Base-by-base conservation (phyloP, 1,140 invertebrate genomes). In the Ceratina japonica region DNA sequence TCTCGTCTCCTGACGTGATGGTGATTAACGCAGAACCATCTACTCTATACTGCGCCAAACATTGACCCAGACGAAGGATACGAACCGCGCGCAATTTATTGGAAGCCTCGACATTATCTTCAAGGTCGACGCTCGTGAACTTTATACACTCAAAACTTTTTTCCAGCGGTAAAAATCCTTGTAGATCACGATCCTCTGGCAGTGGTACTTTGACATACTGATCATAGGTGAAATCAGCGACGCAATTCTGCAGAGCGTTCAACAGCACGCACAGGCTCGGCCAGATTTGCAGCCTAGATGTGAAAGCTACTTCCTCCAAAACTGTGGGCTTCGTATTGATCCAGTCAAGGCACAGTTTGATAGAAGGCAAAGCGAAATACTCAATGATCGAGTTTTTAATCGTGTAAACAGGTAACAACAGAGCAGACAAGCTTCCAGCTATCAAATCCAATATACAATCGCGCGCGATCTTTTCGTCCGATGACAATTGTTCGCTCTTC, bases 271-370 rank as follows among this genome's bases (percentile, higher is more conserved):
- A 95, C n/a, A 97, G 93, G 86, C 96, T 95, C 16, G 95, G 94
- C 96, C 96, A 97, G 79, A 97, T 95, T 93, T 96, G 95, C 71
- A 94, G 94, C 85, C 94, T 92, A 61, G 94, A 94, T 37, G 93
- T 93, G 90, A 97, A 95, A 71, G 95, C 93, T 51, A 91, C 87
- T 84, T 94, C 92, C 44, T 93, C 90, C 52, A 96, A 90, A 81
- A 94, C 90, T 62, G 92, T 91, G 3, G 94, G 94, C 81, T 95
- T 93, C 56, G 94, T 91, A 75, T 91, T 89, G 71, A 96, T 91
- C 96, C 96, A 97, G 83, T 96, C 94, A 87, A 97, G 92, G 86
- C 95, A 93, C 71, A 97, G 92, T 93, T 96, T 96, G 75, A 97
- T 92, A 72, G 95, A 94, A 70, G 96, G 96, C 80, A 97, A 91